Conservation (phyloP, 2,113 vertebrate species). For the Colossoma macropomum region DNA sequence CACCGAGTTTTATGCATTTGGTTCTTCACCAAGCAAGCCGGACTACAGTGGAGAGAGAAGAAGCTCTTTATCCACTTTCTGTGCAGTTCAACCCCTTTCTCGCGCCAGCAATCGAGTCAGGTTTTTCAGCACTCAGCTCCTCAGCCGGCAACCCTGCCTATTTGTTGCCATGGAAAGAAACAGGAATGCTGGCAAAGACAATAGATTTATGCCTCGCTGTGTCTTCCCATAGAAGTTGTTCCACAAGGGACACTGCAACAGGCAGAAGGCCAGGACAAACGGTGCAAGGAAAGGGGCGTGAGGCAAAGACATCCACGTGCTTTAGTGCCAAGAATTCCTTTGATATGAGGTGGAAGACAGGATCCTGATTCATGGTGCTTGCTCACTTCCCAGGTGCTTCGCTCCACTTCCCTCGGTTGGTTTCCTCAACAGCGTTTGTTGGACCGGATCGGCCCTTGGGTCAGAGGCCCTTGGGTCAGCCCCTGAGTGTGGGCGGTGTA, state of each 20-base stretch:
- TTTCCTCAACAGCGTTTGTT: slow-evolving; percentile 19
- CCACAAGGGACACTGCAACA: slow-evolving; percentile 21
- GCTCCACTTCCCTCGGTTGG: slow-evolving; percentile 36
- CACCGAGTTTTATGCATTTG: slow-evolving; percentile 71
- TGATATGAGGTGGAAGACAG: slow-evolving; percentile 42
- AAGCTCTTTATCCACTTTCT: slow-evolving; percentile 66
- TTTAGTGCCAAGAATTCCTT: slow-evolving; percentile 48
- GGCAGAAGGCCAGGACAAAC: slow-evolving; percentile 16
- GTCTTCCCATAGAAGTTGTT: slow-evolving; percentile 30
- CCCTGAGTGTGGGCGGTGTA: slow-evolving; percentile 32
- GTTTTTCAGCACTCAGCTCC: slow-evolving; percentile 28
- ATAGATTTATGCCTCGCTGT: slow-evolving; percentile 56
- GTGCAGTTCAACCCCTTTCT: slow-evolving; percentile 39
- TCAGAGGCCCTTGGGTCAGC: slow-evolving; percentile 20
- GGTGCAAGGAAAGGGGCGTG: not conserved
- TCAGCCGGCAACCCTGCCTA: slow-evolving; percentile 28
- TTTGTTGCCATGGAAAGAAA: slow-evolving; percentile 47
- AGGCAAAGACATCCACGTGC: slow-evolving; percentile 28
- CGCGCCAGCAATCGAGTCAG: slow-evolving; percentile 64
- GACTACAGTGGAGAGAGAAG: slow-evolving; percentile 64
- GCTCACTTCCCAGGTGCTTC: slow-evolving; percentile 24
- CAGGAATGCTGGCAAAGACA: slow-evolving; percentile 36
- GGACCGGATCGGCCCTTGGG: slow-evolving; percentile 41
- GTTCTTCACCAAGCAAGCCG: slow-evolving; percentile 75
- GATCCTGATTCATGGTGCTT: slow-evolving; percentile 41